Evolutionary conservation across 2,888 invertebrate species (phyloP).

Genomic region (Macrosiphum euphorbiae): DNA sequence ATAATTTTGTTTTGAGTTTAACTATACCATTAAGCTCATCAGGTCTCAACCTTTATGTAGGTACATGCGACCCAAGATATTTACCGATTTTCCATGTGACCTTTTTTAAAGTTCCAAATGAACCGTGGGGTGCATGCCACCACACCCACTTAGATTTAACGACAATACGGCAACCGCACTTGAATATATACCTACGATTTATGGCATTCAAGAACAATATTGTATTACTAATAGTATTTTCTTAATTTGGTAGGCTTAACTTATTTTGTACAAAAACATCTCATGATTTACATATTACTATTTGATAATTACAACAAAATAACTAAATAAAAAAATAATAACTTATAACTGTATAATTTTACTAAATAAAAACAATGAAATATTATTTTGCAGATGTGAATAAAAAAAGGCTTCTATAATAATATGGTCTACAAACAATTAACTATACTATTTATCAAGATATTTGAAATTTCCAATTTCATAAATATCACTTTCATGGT

Average conservation of each 20-base stretch:
- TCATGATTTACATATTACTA: background rate
- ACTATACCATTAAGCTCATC: background rate
- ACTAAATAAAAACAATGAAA: background rate
- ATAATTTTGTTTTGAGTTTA: background rate
- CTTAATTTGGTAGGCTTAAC: background rate
- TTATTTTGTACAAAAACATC: background rate
- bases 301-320: background rate
- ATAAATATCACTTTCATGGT: background rate
- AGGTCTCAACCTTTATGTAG: background rate
- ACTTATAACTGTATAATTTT: background rate
- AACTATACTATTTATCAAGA: background rate
- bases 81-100: background rate
- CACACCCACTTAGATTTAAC: background rate
- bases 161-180: background rate
- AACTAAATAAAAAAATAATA: background rate
- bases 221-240: background rate
- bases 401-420: background rate
- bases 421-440: background rate
- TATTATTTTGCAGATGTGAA: background rate
- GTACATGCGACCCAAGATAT: background rate
- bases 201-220: background rate
- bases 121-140: background rate
- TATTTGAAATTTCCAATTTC: background rate
- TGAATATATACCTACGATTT: background rate
- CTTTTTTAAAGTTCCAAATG: background rate